Base-by-base conservation (phyloP, 2,888 invertebrate genomes). In the Malacosoma neustria region DNA sequence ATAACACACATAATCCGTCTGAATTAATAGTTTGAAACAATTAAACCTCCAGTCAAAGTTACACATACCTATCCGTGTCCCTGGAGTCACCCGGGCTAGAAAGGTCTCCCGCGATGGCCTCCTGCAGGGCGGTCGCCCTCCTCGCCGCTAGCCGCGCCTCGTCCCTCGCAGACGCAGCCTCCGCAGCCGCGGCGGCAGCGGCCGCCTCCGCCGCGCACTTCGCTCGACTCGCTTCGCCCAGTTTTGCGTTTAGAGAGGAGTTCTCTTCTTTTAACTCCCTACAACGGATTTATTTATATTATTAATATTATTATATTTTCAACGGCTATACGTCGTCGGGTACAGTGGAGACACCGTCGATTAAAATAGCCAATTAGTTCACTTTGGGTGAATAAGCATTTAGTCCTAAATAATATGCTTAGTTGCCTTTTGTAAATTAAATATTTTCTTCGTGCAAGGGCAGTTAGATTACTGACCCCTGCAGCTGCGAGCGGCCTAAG, bases 91-190 rank as follows among this genome's bases (percentile, higher is more conserved):
- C 90, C 1, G 90, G 89, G 48, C 89, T 91, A 54, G 91, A 91
- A 39, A 93, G 87, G 57, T 94, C 95, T 1, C 93, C 96, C 50
- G 96, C 95, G 69, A 98, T 94, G 43, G 97, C 97, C 59, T 94
- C 92, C 68, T 97, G 97, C 46, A 98, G 84, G 63, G 97, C 97
- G 33, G 96, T 92, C 51, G 97, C 97, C 42, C 98, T 88, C 46
- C 97, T 91, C 40, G 96, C 88, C 3, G 98, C 97, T 37, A 97
- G 85, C 36, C 96, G 89, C 32, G 98, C 89, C 77, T 98, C 97
- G 70, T 92, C 89, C 61, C 91, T 77, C 32, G 95, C 89, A 46
- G 92, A 88, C 51, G 92, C 75, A 36, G 90, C 88, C 72, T 94
- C 92, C 29, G 92, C 87, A 56, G 93, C 90, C 35, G 93, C 88